A percentile compares a stretch with the other conserved stretches of the same genome.
Conservation (phyloP, 2,888 invertebrate genomes). For the Aspidapion aeneum region DNA sequence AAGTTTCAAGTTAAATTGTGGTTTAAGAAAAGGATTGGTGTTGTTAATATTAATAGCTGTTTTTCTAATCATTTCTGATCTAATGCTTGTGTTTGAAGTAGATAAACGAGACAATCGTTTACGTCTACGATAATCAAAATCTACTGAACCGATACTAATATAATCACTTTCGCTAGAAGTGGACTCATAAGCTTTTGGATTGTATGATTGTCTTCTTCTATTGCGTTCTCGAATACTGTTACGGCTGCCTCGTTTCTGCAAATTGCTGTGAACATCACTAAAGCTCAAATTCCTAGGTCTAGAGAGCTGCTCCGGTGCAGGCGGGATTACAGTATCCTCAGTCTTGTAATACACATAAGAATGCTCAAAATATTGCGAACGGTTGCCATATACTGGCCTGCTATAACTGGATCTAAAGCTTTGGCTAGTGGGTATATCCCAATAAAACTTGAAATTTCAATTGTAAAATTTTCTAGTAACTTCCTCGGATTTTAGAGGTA, state of each 20-base stretch:
- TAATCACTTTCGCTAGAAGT: constrained; percentile 54
- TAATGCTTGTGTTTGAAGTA: constrained; percentile 45
- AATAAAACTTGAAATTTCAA: constrained; percentile 34
- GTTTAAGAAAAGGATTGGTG: constrained; percentile 43
- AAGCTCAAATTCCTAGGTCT: constrained; percentile 38
- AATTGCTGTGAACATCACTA: constrained; percentile 37
- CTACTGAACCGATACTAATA: constrained; percentile 46
- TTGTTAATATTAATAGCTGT: too few relatives aligned
- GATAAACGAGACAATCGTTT: constrained; percentile 43
- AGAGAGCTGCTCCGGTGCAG: constrained; percentile 17
- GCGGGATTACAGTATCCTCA: constrained; percentile 21
- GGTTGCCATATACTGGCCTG: constrained; percentile 27
- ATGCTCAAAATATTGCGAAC: constrained; percentile 37
- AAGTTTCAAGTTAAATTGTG: constrained; percentile 44
- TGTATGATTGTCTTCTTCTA: constrained; percentile 54
- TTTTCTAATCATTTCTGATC: constrained; percentile 44
- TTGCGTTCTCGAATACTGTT: constrained; percentile 56
- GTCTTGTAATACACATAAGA: constrained; percentile 40
- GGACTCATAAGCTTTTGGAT: constrained; percentile 54
- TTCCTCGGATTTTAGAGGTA: constrained; percentile 47
- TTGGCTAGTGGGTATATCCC: constrained; percentile 20
- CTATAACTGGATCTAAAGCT: constrained; percentile 18
- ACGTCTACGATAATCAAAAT: constrained; percentile 46
- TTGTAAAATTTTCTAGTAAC: constrained; percentile 46
- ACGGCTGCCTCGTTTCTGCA: constrained; percentile 39